Conservation (phyloP, 1,140 invertebrate genomes). For the Ips nitidus region DNA sequence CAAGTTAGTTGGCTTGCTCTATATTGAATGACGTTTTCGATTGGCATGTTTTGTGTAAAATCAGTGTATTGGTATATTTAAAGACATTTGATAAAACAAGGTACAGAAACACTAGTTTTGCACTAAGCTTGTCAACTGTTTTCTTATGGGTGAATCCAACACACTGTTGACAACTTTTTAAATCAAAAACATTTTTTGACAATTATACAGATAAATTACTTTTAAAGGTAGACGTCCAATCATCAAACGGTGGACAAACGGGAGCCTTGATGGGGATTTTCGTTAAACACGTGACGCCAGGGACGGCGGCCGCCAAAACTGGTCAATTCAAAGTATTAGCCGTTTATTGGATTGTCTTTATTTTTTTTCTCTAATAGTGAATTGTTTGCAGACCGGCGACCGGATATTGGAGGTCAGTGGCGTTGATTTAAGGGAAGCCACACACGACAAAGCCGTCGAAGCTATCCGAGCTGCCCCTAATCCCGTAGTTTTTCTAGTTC, state of each 20-base stretch:
- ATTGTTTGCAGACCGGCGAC: conserved; percentile 73
- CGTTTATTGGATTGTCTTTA: not conserved
- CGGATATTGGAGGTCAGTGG: conserved; percentile 92
- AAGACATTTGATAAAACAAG: too few relatives aligned
- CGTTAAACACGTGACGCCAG: conserved; percentile 93
- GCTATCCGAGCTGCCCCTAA: conserved; percentile 90
- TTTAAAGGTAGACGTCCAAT: conserved; percentile 61
- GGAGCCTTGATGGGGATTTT: conserved; percentile 87
- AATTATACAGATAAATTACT: not conserved
- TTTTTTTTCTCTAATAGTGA: conserved; percentile 1
- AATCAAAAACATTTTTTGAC: too few relatives aligned
- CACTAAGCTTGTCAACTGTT: too few relatives aligned
- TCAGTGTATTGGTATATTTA: too few relatives aligned
- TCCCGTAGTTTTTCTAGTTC: conserved; percentile 88
- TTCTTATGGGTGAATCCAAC: too few relatives aligned
- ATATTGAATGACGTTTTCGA: too few relatives aligned
- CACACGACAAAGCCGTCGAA: conserved; percentile 94
- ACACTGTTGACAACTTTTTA: too few relatives aligned
- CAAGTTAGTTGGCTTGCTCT: too few relatives aligned
- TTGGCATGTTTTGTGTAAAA: too few relatives aligned
- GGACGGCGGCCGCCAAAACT: conserved; percentile 91
- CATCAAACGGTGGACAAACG: conserved; percentile 35
- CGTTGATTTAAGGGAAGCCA: conserved; percentile 83
- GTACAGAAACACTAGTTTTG: too few relatives aligned
- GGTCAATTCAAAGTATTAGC: conserved; percentile 76